Conservation (phyloP, 2,888 invertebrate species). For the Oithona nana region DNA sequence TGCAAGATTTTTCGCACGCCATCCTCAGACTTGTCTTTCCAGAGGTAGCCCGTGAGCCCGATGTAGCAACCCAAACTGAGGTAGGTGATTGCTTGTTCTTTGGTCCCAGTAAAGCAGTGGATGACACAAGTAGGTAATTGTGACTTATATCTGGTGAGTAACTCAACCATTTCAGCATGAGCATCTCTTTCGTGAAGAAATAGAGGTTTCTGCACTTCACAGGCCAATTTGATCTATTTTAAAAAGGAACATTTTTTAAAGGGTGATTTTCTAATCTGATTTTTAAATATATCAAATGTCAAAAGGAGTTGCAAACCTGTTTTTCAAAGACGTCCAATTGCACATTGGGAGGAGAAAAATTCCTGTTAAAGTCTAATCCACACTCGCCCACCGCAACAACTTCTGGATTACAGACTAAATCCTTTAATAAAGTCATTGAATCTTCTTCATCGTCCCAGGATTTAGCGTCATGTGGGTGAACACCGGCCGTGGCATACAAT, state of each 20-base stretch:
- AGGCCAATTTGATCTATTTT: slow-evolving; percentile 56
- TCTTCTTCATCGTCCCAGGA: slow-evolving; percentile 46
- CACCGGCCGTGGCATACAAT: slow-evolving; percentile 74
- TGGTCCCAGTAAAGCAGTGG: slow-evolving; percentile 77
- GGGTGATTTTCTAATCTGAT: neutral
- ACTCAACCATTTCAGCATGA: slow-evolving; percentile 59
- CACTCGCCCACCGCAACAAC: slow-evolving; percentile 88
- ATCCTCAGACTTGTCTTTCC: slow-evolving; percentile 79
- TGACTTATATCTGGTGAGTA: slow-evolving; percentile 38
- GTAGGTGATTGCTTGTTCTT: slow-evolving; percentile 61
- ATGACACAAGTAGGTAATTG: slow-evolving; percentile 60
- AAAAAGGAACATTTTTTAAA: slow-evolving; percentile 13
- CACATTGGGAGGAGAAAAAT: slow-evolving; percentile 72
- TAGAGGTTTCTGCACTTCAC: slow-evolving; percentile 63
- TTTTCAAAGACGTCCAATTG: slow-evolving; percentile 71
- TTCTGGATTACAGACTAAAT: slow-evolving; percentile 57
- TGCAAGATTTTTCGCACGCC: slow-evolving; percentile 66
- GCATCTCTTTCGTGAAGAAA: slow-evolving; percentile 83
- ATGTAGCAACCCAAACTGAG: slow-evolving; percentile 66
- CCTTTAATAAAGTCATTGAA: slow-evolving; percentile 40
- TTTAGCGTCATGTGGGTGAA: slow-evolving; percentile 84
- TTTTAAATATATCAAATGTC: neutral
- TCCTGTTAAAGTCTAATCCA: slow-evolving; percentile 79
- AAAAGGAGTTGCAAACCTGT: slow-evolving; percentile 24
- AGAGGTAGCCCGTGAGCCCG: slow-evolving; percentile 61